Conservation (phyloP, 2,888 invertebrate genomes). For the Brenthis hecate region DNA sequence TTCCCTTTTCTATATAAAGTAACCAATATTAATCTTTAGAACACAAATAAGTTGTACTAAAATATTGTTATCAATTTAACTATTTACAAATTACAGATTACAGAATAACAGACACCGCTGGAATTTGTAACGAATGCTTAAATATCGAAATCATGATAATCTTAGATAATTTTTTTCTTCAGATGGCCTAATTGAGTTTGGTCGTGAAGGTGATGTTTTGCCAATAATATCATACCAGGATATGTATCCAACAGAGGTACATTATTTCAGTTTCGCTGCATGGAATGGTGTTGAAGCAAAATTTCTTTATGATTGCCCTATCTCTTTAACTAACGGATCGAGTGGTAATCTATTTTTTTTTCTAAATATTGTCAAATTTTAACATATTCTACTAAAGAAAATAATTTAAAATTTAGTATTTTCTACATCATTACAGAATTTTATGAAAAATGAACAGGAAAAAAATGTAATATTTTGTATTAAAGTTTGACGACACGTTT, state of each 20-base stretch:
- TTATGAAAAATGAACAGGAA: not conserved
- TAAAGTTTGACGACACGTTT: too few relatives aligned
- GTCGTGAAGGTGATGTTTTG: constrained; percentile 82
- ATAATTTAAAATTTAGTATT: too few relatives aligned
- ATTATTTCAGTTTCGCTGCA: constrained; percentile 86
- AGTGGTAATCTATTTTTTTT: constrained; percentile 49
- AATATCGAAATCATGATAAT: not conserved
- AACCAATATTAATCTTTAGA: too few relatives aligned
- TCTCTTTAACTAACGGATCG: constrained; percentile 51
- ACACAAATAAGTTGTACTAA: too few relatives aligned
- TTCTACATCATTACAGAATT: too few relatives aligned
- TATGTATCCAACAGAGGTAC: constrained; percentile 81
- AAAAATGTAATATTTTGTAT: too few relatives aligned
- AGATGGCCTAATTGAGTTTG: constrained; percentile 85
- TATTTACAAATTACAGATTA: too few relatives aligned
- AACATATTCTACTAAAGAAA: too few relatives aligned
- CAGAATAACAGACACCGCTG: too few relatives aligned
- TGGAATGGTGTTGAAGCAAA: constrained; percentile 86
- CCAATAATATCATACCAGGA: constrained; percentile 84
- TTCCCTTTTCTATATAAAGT: too few relatives aligned
- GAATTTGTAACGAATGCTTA: too few relatives aligned
- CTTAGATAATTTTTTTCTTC: constrained; percentile 3
- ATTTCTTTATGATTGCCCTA: constrained; percentile 86
- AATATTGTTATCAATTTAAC: too few relatives aligned
- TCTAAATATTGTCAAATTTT: not conserved